Percentiles rank a stretch among this genome's conserved stretches.
Conservation (phyloP, 2,113 vertebrate genomes). For the Ranitomeya imitator region DNA sequence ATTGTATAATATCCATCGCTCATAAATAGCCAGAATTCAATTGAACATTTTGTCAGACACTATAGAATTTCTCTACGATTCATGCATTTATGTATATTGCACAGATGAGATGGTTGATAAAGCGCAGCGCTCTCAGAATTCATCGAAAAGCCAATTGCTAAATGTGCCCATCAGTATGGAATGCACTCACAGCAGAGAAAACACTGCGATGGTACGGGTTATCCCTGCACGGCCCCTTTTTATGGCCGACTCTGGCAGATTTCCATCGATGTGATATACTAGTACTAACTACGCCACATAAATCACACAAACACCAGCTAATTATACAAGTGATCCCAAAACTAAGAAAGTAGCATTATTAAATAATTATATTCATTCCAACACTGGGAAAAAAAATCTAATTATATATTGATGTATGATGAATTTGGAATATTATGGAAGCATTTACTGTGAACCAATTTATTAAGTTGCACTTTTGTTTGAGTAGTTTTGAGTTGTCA, state of each 20-base stretch:
- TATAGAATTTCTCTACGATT: neutral
- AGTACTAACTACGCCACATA: neutral
- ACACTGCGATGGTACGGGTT: neutral
- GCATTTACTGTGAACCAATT: neutral
- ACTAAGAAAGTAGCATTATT: neutral
- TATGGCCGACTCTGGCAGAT: constrained; percentile 14
- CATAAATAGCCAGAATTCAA: no score
- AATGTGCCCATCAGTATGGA: constrained; percentile 39
- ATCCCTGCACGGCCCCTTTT: constrained; percentile 33
- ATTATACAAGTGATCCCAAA: neutral
- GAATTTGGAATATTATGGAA: neutral
- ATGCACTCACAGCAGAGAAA: constrained; percentile 43
- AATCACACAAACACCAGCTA: neutral
- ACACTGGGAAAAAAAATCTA: no score
- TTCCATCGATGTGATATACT: constrained; percentile 9
- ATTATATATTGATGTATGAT: no score
- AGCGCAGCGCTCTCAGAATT: constrained; percentile 6
- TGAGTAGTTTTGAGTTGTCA: neutral
- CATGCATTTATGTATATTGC: neutral
- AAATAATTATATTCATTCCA: no score
- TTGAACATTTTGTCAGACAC: neutral
- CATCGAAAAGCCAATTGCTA: constrained; percentile 37
- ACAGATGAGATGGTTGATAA: constrained; percentile 10
- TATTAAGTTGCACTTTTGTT: neutral
- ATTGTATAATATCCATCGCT: neutral